Base-by-base conservation (phyloP, 2,797 vertebrate genomes). In the Rhabdophis nuchalis region DNA sequence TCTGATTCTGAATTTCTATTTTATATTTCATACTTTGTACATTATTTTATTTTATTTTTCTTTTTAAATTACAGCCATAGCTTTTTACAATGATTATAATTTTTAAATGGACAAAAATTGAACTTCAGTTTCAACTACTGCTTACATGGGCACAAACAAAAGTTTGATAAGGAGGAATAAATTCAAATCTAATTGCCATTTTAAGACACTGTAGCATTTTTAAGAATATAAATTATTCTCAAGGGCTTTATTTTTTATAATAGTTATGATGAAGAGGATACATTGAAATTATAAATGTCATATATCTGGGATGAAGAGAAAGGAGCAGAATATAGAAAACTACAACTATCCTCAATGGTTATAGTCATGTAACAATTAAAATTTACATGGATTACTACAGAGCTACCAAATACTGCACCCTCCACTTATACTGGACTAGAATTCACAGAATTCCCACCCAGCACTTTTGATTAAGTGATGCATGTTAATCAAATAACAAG, bases 81-180 rank as follows among this genome's bases (percentile, higher is more conserved):
- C 13, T 16, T 89, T 85, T 89, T 89, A 18, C 46, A 54, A 64
- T 89, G 60, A 68, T 7, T 3, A 18, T 88, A 57, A 52, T 88
- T 23, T 53, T 91, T 77, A 54, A 52, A 92, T 16, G 29, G 89
- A 53, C 57, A 93, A 90, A 0, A 91, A 91, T 90, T 8, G 32
- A 20, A 68, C 60, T 94, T 94, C 91, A 0, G 41, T 90, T 92
- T 90, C 58, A 95, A 25, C 68, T 91, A 88, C 85, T 86, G 29
- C 20, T 32, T 29, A 87, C 29, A 29, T 56, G 61, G 41, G 14
- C 46, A 11, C 32, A 20, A 53, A 46, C 10, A 9, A 82, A 60
- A 58, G 18, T 88, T 36, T 36, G 53, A 82, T 56, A 29, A 88
- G 23, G 11, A 4, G 27, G 0, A 18, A 41, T n/a, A 20, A 53